These are phyloP conservation scores for Heptranchias perlo DNA, from an alignment of 2,113 vertebrate species.

Conservation along the genomic window DNA sequence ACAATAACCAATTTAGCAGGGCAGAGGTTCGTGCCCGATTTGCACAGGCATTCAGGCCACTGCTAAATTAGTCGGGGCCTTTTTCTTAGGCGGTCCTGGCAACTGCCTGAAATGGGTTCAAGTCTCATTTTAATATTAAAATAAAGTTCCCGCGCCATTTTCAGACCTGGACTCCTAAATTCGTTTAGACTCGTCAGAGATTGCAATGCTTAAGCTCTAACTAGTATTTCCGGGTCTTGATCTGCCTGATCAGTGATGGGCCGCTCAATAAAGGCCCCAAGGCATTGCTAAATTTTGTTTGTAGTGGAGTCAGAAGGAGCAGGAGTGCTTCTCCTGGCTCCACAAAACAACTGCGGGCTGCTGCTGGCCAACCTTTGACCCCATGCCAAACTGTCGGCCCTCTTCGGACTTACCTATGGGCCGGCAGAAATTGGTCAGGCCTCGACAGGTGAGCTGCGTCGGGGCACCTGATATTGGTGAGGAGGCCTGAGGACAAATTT, in stretches of 20 bases:
- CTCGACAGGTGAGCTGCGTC: not conserved
- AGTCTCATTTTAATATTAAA: not conserved
- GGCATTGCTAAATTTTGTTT: not conserved
- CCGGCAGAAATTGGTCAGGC: not conserved
- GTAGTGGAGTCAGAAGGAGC: not conserved
- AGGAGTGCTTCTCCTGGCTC: not conserved
- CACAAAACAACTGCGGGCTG: no score
- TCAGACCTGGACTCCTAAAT: not conserved
- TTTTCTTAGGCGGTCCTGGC: not conserved
- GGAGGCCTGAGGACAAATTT: not conserved
- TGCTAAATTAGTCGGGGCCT: not conserved
- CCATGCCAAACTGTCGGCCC: not conserved
- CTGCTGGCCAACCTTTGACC: no score
- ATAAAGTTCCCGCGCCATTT: not conserved
- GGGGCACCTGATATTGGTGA: not conserved
- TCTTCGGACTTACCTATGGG: not conserved
- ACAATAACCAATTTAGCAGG: not conserved
- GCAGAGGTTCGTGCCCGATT: not conserved
- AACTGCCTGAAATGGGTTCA: not conserved
- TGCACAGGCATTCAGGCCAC: not conserved
- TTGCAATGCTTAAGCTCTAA: not conserved
- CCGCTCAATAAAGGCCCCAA: no score
- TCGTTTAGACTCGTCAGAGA: not conserved
- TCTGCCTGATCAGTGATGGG: no score
- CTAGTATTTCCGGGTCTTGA: not conserved